phyloP scores from a whole-genome alignment of 2,888 invertebrate species.

The Lymantria monacha region DNA sequence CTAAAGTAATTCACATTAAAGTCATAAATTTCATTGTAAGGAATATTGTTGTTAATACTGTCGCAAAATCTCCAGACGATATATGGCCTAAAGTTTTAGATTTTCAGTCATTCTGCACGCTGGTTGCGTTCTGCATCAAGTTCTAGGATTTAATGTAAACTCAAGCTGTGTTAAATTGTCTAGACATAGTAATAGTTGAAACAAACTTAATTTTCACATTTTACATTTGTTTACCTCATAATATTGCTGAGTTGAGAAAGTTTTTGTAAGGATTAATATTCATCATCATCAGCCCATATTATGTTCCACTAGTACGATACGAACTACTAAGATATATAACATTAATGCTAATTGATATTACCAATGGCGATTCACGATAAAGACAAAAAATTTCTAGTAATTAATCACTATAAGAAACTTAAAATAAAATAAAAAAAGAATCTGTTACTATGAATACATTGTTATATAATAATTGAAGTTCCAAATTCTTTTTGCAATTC shows the following conservation, averaged over 20 bases:
- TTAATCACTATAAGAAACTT: too few relatives aligned
- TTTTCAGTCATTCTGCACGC: conserved; percentile 15
- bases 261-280: too few relatives aligned
- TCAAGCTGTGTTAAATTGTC: conserved; percentile 2
- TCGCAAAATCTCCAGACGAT: conserved; percentile 35
- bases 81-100: conserved; percentile 40
- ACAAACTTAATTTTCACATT: too few relatives aligned
- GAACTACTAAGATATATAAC: too few relatives aligned
- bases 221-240: too few relatives aligned
- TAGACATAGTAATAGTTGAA: conserved; percentile 6
- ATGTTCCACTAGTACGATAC: too few relatives aligned
- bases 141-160: conserved; percentile 19
- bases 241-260: too few relatives aligned
- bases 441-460: conserved; percentile 19
- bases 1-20: neutral
- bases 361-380: too few relatives aligned
- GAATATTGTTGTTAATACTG: conserved; percentile 3
- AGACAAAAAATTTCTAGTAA: too few relatives aligned
- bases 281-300: too few relatives aligned
- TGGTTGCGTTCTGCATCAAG: conserved; percentile 12
- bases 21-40: conserved; percentile 8
- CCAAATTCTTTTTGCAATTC: conserved; percentile 16
- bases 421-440: conserved; percentile 15
- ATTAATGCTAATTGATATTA: too few relatives aligned
- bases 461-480: conserved; percentile 33